Evolutionary conservation across 2,113 vertebrate genomes (phyloP), one percentile per base, ranked within the genome.

Genomic region (Eulemur macaco): DNA sequence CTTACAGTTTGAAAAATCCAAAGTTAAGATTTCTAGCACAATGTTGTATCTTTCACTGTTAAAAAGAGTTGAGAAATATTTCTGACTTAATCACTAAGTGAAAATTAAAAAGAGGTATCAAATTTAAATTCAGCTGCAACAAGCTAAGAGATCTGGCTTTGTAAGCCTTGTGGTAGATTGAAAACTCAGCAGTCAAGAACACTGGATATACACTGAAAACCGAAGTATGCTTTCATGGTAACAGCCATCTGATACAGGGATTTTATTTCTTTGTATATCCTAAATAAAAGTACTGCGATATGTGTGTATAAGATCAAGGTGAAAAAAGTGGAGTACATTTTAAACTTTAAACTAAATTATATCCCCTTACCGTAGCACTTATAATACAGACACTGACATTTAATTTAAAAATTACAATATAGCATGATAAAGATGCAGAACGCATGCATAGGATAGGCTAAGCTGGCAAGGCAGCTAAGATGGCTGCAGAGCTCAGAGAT

Each of bases 281-380:
- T 81, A 58, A 86, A 52, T 73, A 66, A 88, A 85, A 91, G 21
- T 45, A 60, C 2, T 89, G 45, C 89, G 29, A 73, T 68, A 3
- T 60, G 23, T 63, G 58, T 63, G 58, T 63, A 29, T 63, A 63
- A 76, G 39, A 87, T 42, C 45, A 83, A 71, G 25, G 25, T 54
- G 5, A 66, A 86, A 95, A 96, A 93, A 50, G 45, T 74, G 52
- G 39, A 93, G 20, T 73, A 91, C 69, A 92, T 68, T 85, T 88
- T 94, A 81, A 68, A 21, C 31, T 88, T 87, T 66, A 96, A 96
- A 71, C 25, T 96, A 85, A 83, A 87, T 64, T 81, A 52, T 27
- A 9, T 31, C 14, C 60, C 71, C 31, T 73, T 96, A 71, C 34
- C 50, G 63, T 71, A 60, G 60, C 12, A 89, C 29, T 84, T 58